Evolutionary conservation across 2,888 invertebrate species (phyloP).

Genomic region (Rhorus exstirpatorius): DNA sequence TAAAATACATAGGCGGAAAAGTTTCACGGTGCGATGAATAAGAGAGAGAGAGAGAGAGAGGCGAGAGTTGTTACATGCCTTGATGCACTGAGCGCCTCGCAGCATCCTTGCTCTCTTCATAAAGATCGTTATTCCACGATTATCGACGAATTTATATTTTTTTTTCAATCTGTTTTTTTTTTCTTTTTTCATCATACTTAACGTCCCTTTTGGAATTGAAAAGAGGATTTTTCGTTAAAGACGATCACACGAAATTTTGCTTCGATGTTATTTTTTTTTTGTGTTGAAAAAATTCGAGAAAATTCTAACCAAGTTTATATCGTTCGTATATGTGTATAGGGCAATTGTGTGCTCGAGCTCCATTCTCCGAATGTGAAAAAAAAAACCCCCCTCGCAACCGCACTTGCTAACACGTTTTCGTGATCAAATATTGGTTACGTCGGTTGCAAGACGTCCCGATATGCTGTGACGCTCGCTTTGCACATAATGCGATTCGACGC

Average conservation of each 20-base stretch:
- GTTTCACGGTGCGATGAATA: constrained; percentile 17
- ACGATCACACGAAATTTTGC: background rate
- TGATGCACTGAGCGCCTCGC: constrained; percentile 1
- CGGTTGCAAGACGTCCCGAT: constrained; percentile 34
- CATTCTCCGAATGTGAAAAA: too few species aligned
- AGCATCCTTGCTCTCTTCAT: background rate
- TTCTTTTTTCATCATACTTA: background rate
- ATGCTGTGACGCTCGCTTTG: constrained; percentile 14
- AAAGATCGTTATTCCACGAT: constrained; percentile 32
- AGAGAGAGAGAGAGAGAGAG: background rate
- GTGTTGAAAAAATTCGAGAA: constrained; percentile 1
- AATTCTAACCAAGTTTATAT: constrained; percentile 2
- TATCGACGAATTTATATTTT: constrained; percentile 24
- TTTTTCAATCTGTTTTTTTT: background rate
- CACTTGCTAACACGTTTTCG: constrained; percentile 38
- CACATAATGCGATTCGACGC: constrained; percentile 38
- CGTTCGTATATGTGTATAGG: constrained; percentile 7
- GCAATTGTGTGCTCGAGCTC: constrained; percentile 19
- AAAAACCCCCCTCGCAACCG: constrained; percentile 13
- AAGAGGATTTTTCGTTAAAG: background rate
- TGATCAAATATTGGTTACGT: constrained; percentile 58
- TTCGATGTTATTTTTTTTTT: background rate
- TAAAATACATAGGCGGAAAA: constrained; percentile 30
- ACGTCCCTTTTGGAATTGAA: background rate
- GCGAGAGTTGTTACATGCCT: constrained; percentile 6